Evolutionary conservation across 1,140 invertebrate species (phyloP).

Genomic region (Eriocheir sinensis): DNA sequence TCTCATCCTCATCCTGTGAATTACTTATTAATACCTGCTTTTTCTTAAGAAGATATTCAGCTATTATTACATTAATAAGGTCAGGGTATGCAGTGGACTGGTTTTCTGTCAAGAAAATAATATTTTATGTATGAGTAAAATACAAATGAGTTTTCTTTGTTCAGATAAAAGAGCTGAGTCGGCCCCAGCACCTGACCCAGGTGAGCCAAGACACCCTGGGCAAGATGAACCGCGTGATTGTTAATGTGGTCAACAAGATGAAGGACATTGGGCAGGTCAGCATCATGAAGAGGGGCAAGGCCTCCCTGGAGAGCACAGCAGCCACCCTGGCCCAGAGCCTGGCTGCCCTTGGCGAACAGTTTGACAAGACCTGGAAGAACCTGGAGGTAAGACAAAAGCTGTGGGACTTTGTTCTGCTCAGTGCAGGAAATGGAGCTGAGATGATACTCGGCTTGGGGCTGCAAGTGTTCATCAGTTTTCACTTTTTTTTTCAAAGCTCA

Average conservation of each 20-base stretch:
- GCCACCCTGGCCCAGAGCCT: slow-evolving; percentile 64
- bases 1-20: too few relatives aligned
- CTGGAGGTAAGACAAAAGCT: slow-evolving; percentile 75
- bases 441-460: too few relatives aligned
- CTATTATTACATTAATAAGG: too few relatives aligned
- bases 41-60: too few relatives aligned
- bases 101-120: too few relatives aligned
- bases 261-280: slow-evolving; percentile 72
- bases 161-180: slow-evolving; percentile 71
- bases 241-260: slow-evolving; percentile 77
- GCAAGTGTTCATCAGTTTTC: too few relatives aligned
- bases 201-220: slow-evolving; percentile 68
- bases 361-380: slow-evolving; percentile 76
- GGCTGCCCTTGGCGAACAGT: slow-evolving; percentile 67
- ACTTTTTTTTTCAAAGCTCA: too few relatives aligned
- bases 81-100: too few relatives aligned
- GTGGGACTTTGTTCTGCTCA: too few relatives aligned
- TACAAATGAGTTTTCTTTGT: not conserved
- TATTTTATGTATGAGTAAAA: too few relatives aligned
- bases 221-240: slow-evolving; percentile 77
- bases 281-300: slow-evolving; percentile 74
- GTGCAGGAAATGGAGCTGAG: too few relatives aligned
- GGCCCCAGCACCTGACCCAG: slow-evolving; percentile 52
- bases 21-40: too few relatives aligned
- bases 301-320: slow-evolving; percentile 70